Evolutionary conservation across 2,888 invertebrate genomes (phyloP).

Genomic region (Rotaria macrura): DNA sequence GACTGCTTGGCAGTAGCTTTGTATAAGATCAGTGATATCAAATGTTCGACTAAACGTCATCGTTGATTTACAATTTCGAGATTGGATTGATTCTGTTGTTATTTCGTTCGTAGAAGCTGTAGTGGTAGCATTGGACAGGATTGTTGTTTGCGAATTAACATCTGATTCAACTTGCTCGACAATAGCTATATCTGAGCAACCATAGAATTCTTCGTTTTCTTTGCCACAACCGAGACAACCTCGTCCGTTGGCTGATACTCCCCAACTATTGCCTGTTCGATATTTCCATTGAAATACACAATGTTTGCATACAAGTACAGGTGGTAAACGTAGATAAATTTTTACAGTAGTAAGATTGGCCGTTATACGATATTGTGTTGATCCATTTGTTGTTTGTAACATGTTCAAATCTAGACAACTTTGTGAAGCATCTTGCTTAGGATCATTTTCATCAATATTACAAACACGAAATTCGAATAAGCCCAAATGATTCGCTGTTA

Average conservation of each 20-base stretch:
- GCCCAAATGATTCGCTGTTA: slow-evolving; percentile 31
- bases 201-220: slow-evolving; percentile 29
- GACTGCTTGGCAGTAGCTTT: background rate
- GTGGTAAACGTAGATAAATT: background rate
- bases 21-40: background rate
- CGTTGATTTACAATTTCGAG: background rate
- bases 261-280: slow-evolving; percentile 33
- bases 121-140: background rate
- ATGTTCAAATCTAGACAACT: slow-evolving; percentile 20
- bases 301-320: slow-evolving; percentile 24
- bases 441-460: slow-evolving; percentile 23
- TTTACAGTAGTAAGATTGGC: background rate
- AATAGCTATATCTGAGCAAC: slow-evolving; percentile 31
- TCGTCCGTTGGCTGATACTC: background rate
- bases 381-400: background rate
- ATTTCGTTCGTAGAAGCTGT: background rate
- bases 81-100: background rate
- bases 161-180: background rate
- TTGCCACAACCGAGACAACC: slow-evolving; percentile 29
- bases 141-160: background rate
- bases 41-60: too few species aligned
- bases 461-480: slow-evolving; percentile 31
- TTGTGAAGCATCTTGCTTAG: slow-evolving; percentile 26
- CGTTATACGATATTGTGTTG: background rate
- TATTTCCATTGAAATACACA: slow-evolving; percentile 34